Conservation (phyloP, 2,888 invertebrate species). For the Tipula confusa region DNA sequence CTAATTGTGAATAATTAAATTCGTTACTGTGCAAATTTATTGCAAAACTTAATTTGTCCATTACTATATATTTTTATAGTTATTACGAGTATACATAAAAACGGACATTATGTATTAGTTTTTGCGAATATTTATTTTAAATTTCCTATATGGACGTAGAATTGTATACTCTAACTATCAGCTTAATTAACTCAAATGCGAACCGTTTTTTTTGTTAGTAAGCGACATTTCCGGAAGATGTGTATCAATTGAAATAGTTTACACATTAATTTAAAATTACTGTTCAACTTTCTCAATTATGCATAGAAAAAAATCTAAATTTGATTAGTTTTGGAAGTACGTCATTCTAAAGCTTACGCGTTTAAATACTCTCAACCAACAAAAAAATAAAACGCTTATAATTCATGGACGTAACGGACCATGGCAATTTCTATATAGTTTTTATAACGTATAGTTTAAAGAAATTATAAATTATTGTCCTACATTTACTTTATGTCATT, state of each 20-base stretch:
- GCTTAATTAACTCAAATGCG: neutral
- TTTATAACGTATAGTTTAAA: neutral
- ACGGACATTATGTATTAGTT: neutral
- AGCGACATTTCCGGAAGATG: neutral
- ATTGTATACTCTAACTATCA: too few species aligned
- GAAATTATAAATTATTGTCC: neutral
- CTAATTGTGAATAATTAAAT: neutral
- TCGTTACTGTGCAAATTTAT: neutral
- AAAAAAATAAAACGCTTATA: neutral
- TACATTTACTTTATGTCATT: neutral
- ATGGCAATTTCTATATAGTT: neutral
- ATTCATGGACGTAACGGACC: slow-evolving; percentile 12
- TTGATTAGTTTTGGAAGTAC: neutral
- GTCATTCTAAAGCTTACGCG: neutral
- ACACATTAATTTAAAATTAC: neutral
- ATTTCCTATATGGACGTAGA: neutral
- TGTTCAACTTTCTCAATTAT: neutral
- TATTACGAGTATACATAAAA: neutral
- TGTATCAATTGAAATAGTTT: neutral
- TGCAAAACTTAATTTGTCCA: neutral
- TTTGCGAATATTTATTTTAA: neutral
- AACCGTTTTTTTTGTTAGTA: neutral
- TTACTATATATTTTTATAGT: neutral
- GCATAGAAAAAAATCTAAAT: neutral
- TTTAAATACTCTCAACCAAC: neutral